These are phyloP conservation scores for Nasonia longicornis DNA, from an alignment of 1,140 invertebrate species.

Conservation along the genomic window DNA sequence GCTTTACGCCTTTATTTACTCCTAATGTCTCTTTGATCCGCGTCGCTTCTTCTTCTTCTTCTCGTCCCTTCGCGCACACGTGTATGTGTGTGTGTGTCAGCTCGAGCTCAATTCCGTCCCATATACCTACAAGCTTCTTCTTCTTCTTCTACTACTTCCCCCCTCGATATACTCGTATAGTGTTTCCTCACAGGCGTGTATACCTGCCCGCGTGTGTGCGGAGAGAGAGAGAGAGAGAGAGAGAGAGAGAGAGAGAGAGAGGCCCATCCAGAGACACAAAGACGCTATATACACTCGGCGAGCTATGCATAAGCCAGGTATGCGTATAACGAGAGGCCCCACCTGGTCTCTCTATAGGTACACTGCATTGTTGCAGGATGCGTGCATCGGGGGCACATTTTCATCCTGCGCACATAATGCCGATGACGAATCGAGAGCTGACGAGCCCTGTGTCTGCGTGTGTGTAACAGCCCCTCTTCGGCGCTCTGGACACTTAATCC, in stretches of 20 bases:
- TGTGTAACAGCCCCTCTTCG: constrained; percentile 28
- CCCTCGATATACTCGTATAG: not conserved
- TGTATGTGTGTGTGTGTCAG: not conserved
- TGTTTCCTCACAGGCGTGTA: not conserved
- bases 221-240: too few species aligned
- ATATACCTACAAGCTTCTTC: not conserved
- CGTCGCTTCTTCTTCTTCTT: constrained; percentile 30
- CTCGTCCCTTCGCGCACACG: not conserved
- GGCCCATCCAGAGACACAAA: not conserved
- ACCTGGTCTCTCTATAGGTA: constrained; percentile 26
- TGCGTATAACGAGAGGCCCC: constrained; percentile 2
- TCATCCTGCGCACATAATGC: constrained; percentile 5
- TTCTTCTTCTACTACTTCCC: not conserved
- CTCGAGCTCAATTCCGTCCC: not conserved
- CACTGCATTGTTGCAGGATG: constrained; percentile 12
- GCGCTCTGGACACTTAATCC: constrained; percentile 41
- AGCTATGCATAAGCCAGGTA: constrained; percentile 4
- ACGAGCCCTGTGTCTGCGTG: constrained; percentile 8
- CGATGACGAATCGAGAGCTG: constrained; percentile 39
- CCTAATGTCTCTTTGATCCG: constrained; percentile 45
- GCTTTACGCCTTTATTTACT: constrained; percentile 48
- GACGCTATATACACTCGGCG: not conserved
- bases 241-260: not conserved
- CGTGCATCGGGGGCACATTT: not conserved
- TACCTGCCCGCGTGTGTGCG: not conserved